These are phyloP conservation scores for Cisticola juncidis DNA, from an alignment of 2,113 vertebrate genomes.

Conservation along the genomic window DNA sequence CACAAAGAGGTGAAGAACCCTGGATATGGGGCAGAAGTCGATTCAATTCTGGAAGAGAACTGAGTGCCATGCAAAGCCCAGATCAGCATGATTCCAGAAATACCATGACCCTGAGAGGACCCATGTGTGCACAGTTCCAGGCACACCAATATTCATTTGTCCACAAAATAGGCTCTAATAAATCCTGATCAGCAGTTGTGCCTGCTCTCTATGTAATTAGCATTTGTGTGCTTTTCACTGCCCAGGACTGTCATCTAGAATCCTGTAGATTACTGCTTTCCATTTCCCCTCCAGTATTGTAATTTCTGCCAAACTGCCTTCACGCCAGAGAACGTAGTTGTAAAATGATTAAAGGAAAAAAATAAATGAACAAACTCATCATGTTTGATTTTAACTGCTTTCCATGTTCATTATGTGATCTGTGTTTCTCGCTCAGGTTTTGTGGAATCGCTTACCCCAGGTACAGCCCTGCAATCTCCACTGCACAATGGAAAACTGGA, in stretches of 20 bases:
- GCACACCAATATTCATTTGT: constrained; percentile 18
- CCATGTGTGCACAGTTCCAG: neutral
- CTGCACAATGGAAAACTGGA: neutral
- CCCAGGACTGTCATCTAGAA: neutral
- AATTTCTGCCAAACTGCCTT: neutral
- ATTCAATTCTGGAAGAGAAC: neutral
- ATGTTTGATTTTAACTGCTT: neutral
- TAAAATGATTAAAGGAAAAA: neutral
- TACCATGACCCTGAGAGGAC: neutral
- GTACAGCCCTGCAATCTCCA: neutral
- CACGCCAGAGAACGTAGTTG: neutral
- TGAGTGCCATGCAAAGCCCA: neutral
- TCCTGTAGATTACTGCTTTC: neutral
- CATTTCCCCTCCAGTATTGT: neutral
- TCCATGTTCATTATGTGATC: neutral
- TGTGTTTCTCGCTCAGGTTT: neutral
- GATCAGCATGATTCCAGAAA: neutral
- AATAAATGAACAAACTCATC: neutral
- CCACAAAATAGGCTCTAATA: constrained; percentile 47
- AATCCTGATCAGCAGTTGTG: constrained; percentile 28
- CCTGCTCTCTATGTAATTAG: constrained; percentile 13
- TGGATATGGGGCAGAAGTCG: neutral
- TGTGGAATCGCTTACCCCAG: neutral
- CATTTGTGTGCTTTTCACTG: constrained; percentile 1
- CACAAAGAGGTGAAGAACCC: neutral